Evolutionary conservation across 1,140 invertebrate genomes (phyloP), one percentile per base, ranked within the genome.

Genomic region (Triops longicaudatus): DNA sequence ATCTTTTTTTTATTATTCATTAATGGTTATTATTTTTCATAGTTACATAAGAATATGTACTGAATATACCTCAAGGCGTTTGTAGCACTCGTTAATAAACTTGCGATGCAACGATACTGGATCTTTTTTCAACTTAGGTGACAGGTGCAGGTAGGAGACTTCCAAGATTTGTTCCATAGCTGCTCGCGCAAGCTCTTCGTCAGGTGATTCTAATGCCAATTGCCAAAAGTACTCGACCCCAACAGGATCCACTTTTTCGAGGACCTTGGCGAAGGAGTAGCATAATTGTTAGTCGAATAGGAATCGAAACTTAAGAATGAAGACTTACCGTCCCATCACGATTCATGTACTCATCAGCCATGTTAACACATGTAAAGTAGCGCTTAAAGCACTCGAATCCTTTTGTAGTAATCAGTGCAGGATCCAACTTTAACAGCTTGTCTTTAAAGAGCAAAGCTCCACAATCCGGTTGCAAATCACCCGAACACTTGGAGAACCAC

Each of bases 171-270:
- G 81, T 42, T 84, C 81, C 73, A 87, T 87, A 14, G 85, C 85
- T 42, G 82, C 79, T 73, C 85, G 82, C 37, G 86, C 86, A 41
- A 88, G 85, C 7, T 81, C 80, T 73, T 86, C 85, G 73, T 86
- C 83, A 22, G 80, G 81, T 41, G 84, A 84, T 76, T 86, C 84
- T 6, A 87, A 82, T 79, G 86, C 86, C 31, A 87, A 81, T 80
- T 86, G 83, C 87, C 87, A 88, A 27, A 88, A 82, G 78, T 85
- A 87, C 72, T 87, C 86, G 74, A 86, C 74, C 26, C 87, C 87
- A 76, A 85, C 79, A 9, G 86, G 82, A 11, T 87, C 86, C 43
- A 82, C 76, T 76, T 85, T 86, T 78, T 87, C 87, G n/a, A 87
- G 85, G 78, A 83, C 80, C 86, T 86, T 80, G 10, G 80, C 80